Percentiles rank a stretch among this genome's conserved stretches.
Conservation (phyloP, 2,888 invertebrate genomes). For the Venusia cambrica region DNA sequence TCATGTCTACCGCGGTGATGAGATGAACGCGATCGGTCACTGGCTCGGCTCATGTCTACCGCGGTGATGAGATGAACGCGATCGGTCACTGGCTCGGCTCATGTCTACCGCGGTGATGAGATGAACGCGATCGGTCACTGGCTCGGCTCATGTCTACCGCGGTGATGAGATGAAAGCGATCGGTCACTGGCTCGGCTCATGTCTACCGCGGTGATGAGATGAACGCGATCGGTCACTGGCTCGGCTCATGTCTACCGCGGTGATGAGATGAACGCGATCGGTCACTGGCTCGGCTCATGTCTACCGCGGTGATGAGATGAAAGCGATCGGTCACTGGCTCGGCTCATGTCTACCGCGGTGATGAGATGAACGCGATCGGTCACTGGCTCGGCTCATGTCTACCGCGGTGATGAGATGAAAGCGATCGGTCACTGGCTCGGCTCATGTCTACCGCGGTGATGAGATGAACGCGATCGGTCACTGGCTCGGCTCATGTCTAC, state of each 20-base stretch:
- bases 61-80: background rate
- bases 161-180: background rate
- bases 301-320: background rate
- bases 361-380: background rate
- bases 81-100: background rate
- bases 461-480: background rate
- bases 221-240: background rate
- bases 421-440: background rate
- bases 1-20: slow-evolving; percentile 1
- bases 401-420: background rate
- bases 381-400: too few species aligned
- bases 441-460: slow-evolving; percentile 1
- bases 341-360: slow-evolving; percentile 1
- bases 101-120: slow-evolving; percentile 1
- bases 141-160: too few species aligned
- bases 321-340: background rate
- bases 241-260: slow-evolving; percentile 1
- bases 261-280: background rate
- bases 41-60: too few species aligned
- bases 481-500: too few species aligned
- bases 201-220: slow-evolving; percentile 1
- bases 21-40: background rate
- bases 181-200: too few species aligned
- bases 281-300: too few species aligned
- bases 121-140: background rate